Evolutionary conservation across 2,113 vertebrate species (phyloP).

Genomic region (Amphiprion ocellaris): DNA sequence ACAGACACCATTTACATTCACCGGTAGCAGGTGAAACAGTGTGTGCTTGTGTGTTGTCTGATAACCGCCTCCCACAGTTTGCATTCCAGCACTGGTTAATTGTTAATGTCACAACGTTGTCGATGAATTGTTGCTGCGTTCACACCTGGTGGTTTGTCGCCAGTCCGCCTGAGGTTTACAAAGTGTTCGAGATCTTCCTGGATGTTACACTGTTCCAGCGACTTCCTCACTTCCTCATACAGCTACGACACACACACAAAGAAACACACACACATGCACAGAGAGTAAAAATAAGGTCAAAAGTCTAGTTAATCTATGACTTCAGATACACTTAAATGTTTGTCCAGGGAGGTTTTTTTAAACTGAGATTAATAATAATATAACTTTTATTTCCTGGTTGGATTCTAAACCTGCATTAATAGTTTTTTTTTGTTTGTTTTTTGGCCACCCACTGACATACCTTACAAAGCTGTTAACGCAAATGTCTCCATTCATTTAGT

Average conservation of each 20-base stretch:
- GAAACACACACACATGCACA: slow-evolving; percentile 21
- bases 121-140: neutral
- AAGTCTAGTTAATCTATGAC: neutral
- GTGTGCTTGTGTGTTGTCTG: too few relatives aligned
- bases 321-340: neutral
- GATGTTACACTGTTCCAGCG: slow-evolving; percentile 91
- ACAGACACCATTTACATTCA: neutral
- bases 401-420: too few relatives aligned
- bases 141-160: slow-evolving; percentile 90
- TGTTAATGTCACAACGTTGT: neutral
- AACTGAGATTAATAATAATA: too few relatives aligned
- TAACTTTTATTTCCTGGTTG: too few relatives aligned
- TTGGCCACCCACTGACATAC: too few relatives aligned
- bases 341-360: too few relatives aligned
- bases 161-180: slow-evolving; percentile 89
- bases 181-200: slow-evolving; percentile 94
- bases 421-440: too few relatives aligned
- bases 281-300: slow-evolving; percentile 2
- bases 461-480: too few relatives aligned
- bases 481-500: too few relatives aligned
- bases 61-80: neutral
- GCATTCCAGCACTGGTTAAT: neutral
- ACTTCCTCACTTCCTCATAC: slow-evolving; percentile 94
- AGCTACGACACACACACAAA: slow-evolving; percentile 78
- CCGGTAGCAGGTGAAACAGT: neutral